These are phyloP conservation scores for Clinocottus analis DNA, from an alignment of 2,113 vertebrate species.

Conservation along the genomic window DNA sequence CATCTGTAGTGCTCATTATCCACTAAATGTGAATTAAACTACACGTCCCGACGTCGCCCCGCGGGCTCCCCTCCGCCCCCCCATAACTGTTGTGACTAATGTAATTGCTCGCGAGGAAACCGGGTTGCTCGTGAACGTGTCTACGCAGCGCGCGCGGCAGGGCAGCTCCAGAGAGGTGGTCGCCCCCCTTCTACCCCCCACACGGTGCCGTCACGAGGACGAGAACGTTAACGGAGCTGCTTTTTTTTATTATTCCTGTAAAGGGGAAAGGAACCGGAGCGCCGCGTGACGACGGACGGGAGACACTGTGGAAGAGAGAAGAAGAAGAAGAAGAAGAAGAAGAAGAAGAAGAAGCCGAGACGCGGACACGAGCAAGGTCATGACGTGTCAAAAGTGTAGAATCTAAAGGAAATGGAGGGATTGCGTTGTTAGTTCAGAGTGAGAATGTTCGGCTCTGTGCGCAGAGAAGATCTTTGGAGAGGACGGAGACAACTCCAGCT, in stretches of 20 bases:
- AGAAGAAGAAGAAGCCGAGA: constrained; percentile 15
- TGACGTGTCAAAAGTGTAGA: constrained; percentile 48
- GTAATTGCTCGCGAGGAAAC: constrained; percentile 71
- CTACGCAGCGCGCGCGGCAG: constrained; percentile 46
- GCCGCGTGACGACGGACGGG: constrained; percentile 46
- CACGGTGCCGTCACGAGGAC: constrained; percentile 47
- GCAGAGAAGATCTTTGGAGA: constrained; percentile 41
- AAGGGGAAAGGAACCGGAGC: constrained; percentile 39
- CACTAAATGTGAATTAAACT: constrained; percentile 68
- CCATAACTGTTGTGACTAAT: constrained; percentile 70
- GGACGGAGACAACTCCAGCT: constrained; percentile 39
- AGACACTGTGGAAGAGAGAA: constrained; percentile 48
- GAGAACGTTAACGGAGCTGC: constrained; percentile 48
- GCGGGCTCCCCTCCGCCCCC: constrained; percentile 17
- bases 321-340: too few relatives aligned
- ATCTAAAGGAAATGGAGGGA: constrained; percentile 26
- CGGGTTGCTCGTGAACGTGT: constrained; percentile 73
- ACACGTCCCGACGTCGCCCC: constrained; percentile 74
- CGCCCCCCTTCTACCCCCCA: constrained; percentile 8
- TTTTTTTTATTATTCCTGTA: too few relatives aligned
- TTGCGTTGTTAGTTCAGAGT: constrained; percentile 15
- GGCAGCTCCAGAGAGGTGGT: constrained; percentile 55
- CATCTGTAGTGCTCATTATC: constrained; percentile 64
- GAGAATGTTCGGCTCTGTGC: constrained; percentile 20
- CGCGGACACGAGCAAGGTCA: constrained; percentile 46